Conservation (phyloP, 2,113 vertebrate species). For the Phyllostomus discolor region DNA sequence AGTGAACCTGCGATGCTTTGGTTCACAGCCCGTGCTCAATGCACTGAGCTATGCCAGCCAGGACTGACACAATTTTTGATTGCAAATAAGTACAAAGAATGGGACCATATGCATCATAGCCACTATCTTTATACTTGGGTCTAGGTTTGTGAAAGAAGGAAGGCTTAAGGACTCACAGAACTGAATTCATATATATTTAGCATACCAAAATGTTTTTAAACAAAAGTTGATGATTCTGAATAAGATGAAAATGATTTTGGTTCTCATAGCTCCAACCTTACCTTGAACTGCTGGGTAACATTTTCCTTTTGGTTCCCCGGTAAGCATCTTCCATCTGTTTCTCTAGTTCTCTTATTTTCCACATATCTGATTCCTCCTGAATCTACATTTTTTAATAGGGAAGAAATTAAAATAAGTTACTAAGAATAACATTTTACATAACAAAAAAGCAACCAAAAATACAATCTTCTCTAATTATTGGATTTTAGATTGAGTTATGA, state of each 20-base stretch:
- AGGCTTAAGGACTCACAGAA: conserved; percentile 21
- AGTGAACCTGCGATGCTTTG: too few relatives aligned
- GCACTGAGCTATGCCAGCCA: too few relatives aligned
- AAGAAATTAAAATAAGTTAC: not conserved
- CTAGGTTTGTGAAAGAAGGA: conserved; percentile 7
- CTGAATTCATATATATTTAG: conserved; percentile 7
- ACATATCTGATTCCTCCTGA: conserved; percentile 98
- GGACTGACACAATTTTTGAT: not conserved
- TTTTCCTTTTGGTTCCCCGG: conserved; percentile 79
- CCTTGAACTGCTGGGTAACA: conserved; percentile 79
- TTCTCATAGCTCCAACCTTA: conserved; percentile 60
- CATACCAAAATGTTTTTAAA: conserved; percentile 27
- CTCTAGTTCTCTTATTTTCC: conserved; percentile 94
- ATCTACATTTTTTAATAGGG: conserved; percentile 82
- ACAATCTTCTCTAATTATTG: conserved; percentile 6
- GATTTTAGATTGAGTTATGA: not conserved
- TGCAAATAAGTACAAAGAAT: not conserved
- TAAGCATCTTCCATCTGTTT: conserved; percentile 82
- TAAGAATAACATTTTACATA: not conserved
- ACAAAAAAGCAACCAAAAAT: conserved; percentile 39
- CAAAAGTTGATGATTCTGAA: conserved; percentile 26
- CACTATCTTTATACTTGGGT: not conserved
- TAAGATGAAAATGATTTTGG: conserved; percentile 24
- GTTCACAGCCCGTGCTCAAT: too few relatives aligned
- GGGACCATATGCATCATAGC: not conserved